A percentile compares a stretch with the other conserved stretches of the same genome.
Conservation (phyloP, 2,888 invertebrate genomes). For the Drosophila ustulata region DNA sequence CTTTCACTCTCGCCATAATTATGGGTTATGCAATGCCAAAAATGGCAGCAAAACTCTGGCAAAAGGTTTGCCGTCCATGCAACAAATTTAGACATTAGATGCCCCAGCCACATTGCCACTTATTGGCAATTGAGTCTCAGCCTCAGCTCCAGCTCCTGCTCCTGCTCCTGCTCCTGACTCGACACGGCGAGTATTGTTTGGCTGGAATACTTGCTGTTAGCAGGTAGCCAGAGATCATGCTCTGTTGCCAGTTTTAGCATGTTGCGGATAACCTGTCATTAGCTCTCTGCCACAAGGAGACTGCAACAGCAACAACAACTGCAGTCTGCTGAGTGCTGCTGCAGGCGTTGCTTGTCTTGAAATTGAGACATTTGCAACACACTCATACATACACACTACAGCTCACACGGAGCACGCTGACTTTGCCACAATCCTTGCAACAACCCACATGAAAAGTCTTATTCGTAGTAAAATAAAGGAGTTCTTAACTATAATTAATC, state of each 20-base stretch:
- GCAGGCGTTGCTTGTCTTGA: conserved; percentile 57
- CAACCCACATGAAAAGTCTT: neutral
- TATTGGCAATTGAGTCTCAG: conserved; percentile 68
- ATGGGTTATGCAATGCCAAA: conserved; percentile 72
- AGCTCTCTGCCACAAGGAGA: conserved; percentile 51
- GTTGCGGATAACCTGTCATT: conserved; percentile 79
- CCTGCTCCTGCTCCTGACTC: conserved; percentile 5
- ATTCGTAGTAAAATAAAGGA: too few species aligned
- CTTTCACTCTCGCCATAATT: conserved; percentile 51
- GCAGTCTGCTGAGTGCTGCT: conserved; percentile 45
- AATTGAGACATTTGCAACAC: conserved; percentile 76
- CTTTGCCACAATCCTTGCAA: conserved; percentile 24
- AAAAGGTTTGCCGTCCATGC: conserved; percentile 52
- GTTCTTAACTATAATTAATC: too few species aligned
- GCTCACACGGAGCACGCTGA: conserved; percentile 11
- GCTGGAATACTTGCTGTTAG: conserved; percentile 60
- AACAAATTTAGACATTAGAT: conserved; percentile 79
- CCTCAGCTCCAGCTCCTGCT: conserved; percentile 3
- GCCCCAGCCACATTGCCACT: conserved; percentile 68
- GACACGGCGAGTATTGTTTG: conserved; percentile 19
- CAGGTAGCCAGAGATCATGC: conserved; percentile 75
- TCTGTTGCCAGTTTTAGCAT: conserved; percentile 72
- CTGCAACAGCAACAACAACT: conserved; percentile 28
- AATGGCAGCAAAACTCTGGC: conserved; percentile 35
- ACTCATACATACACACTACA: conserved; percentile 14